Evolutionary conservation across 2,797 vertebrate genomes (phyloP).

Genomic region (Cynodonichthys magdalenae): DNA sequence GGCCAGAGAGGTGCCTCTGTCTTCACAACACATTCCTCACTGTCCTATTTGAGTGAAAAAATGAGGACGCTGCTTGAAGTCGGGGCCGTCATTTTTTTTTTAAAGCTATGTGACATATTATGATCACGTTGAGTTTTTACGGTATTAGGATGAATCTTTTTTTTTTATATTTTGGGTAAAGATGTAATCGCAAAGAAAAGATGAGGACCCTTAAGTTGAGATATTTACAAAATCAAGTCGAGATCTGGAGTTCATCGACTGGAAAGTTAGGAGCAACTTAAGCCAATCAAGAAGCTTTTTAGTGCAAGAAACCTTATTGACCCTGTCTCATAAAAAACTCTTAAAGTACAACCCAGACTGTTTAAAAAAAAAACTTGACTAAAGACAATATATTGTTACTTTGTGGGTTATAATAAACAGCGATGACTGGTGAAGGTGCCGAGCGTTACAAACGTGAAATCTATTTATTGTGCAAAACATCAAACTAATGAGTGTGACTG

Average conservation of each 20-base stretch:
- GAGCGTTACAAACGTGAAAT: constrained; percentile 19
- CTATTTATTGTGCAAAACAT: constrained; percentile 32
- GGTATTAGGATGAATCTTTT: too few species aligned
- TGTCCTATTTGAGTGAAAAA: too few species aligned
- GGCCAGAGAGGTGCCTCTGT: too few species aligned
- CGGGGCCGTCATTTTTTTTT: too few species aligned
- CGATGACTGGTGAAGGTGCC: constrained; percentile 18
- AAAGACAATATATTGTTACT: constrained; percentile 41
- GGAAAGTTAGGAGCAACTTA: neutral
- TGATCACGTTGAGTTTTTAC: too few species aligned
- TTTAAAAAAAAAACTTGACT: constrained; percentile 7
- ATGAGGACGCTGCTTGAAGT: too few species aligned
- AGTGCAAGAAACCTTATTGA: constrained; percentile 11
- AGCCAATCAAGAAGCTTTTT: neutral
- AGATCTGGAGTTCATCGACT: constrained; percentile 7
- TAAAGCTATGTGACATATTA: too few species aligned
- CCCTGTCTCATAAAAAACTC: constrained; percentile 7
- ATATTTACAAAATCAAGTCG: constrained; percentile 3
- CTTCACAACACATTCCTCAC: too few species aligned
- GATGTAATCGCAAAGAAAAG: neutral
- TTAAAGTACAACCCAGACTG: constrained; percentile 18
- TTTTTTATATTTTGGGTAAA: neutral
- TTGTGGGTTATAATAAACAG: constrained; percentile 21
- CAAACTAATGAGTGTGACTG: neutral
- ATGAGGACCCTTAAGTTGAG: neutral